phyloP scores from a whole-genome alignment of 2,113 vertebrate genomes.

The Misgurnus mizolepis region DNA sequence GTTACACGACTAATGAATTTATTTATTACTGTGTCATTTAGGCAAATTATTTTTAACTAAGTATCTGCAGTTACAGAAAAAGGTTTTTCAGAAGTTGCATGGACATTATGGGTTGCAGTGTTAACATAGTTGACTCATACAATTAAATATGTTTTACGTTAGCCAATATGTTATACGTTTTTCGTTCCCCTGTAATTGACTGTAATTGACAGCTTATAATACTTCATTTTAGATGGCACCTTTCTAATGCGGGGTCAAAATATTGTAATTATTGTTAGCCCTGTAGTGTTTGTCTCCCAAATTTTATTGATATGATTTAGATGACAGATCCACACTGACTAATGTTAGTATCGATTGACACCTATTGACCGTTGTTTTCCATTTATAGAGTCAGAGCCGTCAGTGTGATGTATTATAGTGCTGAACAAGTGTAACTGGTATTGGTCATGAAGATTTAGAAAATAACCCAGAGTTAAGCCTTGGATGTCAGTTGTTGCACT shows the following conservation, averaged over 20 bases:
- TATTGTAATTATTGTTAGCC: neutral
- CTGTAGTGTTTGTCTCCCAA: neutral
- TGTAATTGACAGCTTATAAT: neutral
- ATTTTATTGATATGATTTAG: neutral
- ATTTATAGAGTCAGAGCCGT: conserved; percentile 26
- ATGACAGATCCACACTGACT: conserved; percentile 4
- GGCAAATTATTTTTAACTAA: too few relatives aligned
- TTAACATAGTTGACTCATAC: too few relatives aligned
- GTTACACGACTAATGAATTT: neutral
- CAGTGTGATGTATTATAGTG: neutral
- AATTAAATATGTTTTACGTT: too few relatives aligned
- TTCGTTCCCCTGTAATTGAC: too few relatives aligned
- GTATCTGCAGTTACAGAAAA: too few relatives aligned
- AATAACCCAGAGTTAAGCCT: neutral
- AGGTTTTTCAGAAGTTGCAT: too few relatives aligned
- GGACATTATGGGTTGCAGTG: too few relatives aligned
- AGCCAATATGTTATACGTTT: too few relatives aligned
- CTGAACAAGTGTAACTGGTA: neutral
- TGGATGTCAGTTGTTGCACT: neutral
- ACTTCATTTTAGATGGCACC: neutral
- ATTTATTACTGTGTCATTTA: too few relatives aligned
- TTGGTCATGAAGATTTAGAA: neutral
- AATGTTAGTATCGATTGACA: conserved; percentile 31
- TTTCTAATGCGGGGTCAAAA: neutral
- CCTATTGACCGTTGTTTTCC: conserved; percentile 30